Evolutionary conservation across 1,140 invertebrate genomes (phyloP).

Genomic region (Bombyx mori): DNA sequence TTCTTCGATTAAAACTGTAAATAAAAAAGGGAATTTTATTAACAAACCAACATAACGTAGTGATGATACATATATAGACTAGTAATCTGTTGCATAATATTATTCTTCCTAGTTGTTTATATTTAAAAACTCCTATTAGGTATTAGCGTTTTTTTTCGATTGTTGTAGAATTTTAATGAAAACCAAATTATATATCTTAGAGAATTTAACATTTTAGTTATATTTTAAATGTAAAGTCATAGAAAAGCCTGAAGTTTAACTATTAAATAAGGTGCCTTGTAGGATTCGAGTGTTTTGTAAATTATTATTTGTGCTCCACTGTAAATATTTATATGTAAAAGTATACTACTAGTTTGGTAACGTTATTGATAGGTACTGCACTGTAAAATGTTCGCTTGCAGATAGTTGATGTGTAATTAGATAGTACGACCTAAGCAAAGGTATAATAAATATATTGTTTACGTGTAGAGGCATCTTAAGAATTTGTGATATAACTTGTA

Average conservation of each 20-base stretch:
- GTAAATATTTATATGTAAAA: slow-evolving; percentile 66
- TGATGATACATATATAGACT: slow-evolving; percentile 26
- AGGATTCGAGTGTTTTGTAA: slow-evolving; percentile 63
- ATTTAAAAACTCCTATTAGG: slow-evolving; percentile 69
- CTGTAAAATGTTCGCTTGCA: slow-evolving; percentile 51
- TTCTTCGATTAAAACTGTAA: slow-evolving; percentile 16
- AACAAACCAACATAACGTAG: slow-evolving; percentile 35
- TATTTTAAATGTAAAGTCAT: slow-evolving; percentile 60
- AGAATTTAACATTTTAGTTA: slow-evolving; percentile 67
- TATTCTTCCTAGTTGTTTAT: slow-evolving; percentile 69
- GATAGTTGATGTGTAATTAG: slow-evolving; percentile 38
- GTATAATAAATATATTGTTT: slow-evolving; percentile 64
- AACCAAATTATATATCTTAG: slow-evolving; percentile 71
- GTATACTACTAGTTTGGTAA: slow-evolving; percentile 61
- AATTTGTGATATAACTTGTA: slow-evolving; percentile 68
- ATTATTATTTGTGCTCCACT: slow-evolving; percentile 64
- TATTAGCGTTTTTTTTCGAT: slow-evolving; percentile 57
- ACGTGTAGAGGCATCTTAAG: slow-evolving; percentile 61
- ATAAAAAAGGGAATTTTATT: slow-evolving; percentile 17
- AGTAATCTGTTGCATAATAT: slow-evolving; percentile 67
- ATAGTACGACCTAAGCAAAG: slow-evolving; percentile 38
- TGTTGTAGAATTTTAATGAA: slow-evolving; percentile 68
- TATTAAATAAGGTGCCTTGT: slow-evolving; percentile 68
- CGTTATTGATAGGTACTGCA: slow-evolving; percentile 26
- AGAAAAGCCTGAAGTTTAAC: slow-evolving; percentile 63